Conservation (phyloP, 1,140 invertebrate genomes). For the Rhyzopertha dominica region DNA sequence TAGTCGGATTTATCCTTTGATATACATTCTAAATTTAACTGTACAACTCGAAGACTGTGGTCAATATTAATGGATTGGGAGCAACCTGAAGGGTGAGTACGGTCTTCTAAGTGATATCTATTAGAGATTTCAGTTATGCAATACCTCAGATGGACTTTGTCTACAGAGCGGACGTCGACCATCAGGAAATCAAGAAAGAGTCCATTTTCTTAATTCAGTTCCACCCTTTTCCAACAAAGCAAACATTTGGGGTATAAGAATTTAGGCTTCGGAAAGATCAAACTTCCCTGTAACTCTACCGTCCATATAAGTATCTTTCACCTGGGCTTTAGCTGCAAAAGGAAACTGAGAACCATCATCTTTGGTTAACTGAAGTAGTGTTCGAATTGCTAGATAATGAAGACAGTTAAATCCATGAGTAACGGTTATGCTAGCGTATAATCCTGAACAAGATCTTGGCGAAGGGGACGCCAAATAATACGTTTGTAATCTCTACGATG, state of each 20-base stretch:
- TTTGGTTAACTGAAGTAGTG: background rate
- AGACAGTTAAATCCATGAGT: slow-evolving; percentile 4
- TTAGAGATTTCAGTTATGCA: no score
- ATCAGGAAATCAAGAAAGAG: no score
- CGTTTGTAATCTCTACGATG: background rate
- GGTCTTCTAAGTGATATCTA: no score
- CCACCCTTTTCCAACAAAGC: background rate
- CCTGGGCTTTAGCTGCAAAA: slow-evolving; percentile 2
- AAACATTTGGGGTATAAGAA: background rate
- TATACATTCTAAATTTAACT: no score
- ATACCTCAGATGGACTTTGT: no score
- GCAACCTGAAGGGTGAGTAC: no score
- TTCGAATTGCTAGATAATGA: background rate
- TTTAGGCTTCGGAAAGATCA: background rate
- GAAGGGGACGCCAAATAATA: background rate
- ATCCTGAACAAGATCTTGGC: background rate
- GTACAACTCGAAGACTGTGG: no score
- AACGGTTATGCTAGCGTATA: slow-evolving; percentile 1
- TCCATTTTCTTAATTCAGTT: background rate
- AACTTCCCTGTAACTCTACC: background rate
- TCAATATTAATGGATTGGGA: no score
- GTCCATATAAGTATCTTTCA: background rate
- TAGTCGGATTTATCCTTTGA: no score
- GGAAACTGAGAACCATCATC: slow-evolving; percentile 4
- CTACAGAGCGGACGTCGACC: no score